Evolutionary conservation across 2,888 invertebrate genomes (phyloP).

Genomic region (Fragum whitleyi): DNA sequence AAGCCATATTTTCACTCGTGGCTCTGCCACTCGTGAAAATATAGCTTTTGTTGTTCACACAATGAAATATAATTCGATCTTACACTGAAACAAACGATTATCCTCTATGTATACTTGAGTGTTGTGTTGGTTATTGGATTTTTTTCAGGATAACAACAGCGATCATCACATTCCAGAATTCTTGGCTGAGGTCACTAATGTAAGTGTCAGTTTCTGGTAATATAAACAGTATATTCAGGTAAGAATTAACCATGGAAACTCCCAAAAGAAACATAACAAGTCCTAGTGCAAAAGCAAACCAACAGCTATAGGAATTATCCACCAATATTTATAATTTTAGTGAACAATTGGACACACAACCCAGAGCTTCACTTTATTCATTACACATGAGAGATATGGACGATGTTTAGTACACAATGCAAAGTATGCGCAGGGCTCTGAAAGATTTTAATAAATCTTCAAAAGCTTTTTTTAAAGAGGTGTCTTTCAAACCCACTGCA

Average conservation of each 20-base stretch:
- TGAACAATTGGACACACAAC: not conserved
- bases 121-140: not conserved
- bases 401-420: not conserved
- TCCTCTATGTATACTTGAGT: not conserved
- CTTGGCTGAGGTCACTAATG: not conserved
- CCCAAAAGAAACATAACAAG: not conserved
- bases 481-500: not conserved
- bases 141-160: not conserved
- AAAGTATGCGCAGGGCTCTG: not conserved
- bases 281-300: not conserved
- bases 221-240: not conserved
- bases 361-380: not conserved
- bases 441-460: not conserved
- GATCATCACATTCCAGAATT: constrained; percentile 5
- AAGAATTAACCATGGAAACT: not conserved
- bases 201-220: not conserved
- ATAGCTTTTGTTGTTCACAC: too few species aligned
- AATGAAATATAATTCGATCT: too few species aligned
- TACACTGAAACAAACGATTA: too few species aligned
- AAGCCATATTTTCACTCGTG: too few species aligned
- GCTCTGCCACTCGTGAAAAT: too few species aligned
- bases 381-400: not conserved
- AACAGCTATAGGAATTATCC: not conserved
- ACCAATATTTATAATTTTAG: not conserved
- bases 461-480: not conserved